phyloP scores from a whole-genome alignment of 2,113 vertebrate species.

The Scopus umbretta region DNA sequence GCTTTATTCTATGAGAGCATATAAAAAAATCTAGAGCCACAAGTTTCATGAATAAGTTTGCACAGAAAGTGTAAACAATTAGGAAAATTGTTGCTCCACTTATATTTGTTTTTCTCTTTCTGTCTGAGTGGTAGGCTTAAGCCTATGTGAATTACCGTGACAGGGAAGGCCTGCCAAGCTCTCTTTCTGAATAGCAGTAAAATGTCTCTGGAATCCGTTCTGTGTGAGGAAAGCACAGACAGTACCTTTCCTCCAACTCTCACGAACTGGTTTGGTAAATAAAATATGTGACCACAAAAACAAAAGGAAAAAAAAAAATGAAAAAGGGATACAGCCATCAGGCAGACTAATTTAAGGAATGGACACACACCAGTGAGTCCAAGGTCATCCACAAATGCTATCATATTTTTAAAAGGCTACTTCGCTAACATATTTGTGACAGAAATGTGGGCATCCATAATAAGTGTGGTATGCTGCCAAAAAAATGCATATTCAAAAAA shows the following conservation, averaged over 20 bases:
- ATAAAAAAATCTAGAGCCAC: neutral
- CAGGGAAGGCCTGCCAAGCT: neutral
- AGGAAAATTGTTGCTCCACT: neutral
- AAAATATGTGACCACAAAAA: neutral
- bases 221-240: neutral
- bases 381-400: neutral
- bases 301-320: neutral
- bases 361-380: neutral
- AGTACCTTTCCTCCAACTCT: slow-evolving; percentile 4
- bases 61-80: slow-evolving; percentile 10
- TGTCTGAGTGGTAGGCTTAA: slow-evolving; percentile 14
- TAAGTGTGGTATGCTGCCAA: neutral
- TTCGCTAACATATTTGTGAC: neutral
- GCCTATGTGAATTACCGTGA: neutral
- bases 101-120: slow-evolving; percentile 34
- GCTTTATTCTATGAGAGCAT: neutral
- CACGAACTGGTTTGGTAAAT: neutral
- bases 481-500: neutral
- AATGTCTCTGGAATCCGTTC: slow-evolving; percentile 19
- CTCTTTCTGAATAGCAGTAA: slow-evolving; percentile 2
- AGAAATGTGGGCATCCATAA: neutral
- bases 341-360: neutral
- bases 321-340: neutral
- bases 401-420: neutral
- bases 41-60: neutral